Evolutionary conservation across 2,888 invertebrate genomes (phyloP), one percentile per base, ranked within the genome.

Genomic region (Agrypnus murinus): DNA sequence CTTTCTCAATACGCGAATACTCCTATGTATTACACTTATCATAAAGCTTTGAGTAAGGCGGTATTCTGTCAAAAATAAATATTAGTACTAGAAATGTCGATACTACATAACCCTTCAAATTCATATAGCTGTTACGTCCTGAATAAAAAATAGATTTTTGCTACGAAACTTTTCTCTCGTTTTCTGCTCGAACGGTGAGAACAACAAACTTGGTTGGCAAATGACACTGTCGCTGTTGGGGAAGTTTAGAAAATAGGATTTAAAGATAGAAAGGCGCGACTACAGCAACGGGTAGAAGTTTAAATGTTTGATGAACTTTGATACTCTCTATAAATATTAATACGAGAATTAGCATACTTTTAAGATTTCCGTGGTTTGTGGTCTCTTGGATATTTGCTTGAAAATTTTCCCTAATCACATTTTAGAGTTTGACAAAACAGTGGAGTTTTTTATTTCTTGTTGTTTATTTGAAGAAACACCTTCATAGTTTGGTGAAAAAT

Each of bases 301-400:
- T 50, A 50, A 50, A 31, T 50, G 50, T 50, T 50, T 50, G 50
- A 50, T 50, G 50, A 50, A 50, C 50, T 50, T 50, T 50, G 50
- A 25, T 50, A 31, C 50, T 50, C 25, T 50, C 31, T 14, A 50
- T 50, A 50, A 50, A 50, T 50, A 50, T 50, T 50, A 50, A 50
- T 50, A 50, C 50, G 9, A 12, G 50, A 50, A 50, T 50, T 50
- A 50, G 50, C 50, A 50, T 50, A 50, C 50, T 31, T 50, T 50
- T n/a, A 50, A 31, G 50, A 50, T 50, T 50, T 50, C 7, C 50
- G 12, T 50, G 50, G 25, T 25, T 50, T 50, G 25, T 6, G 50
- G 50, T 50, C 48, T 25, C 25, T 25, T 25, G 25, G 5, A 25
- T 25, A 25, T 25, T 25, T 25, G 25, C 25, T 25, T 25, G 25